Evolutionary conservation across 1,140 invertebrate genomes (phyloP).

Genomic region (Myzus persicae): DNA sequence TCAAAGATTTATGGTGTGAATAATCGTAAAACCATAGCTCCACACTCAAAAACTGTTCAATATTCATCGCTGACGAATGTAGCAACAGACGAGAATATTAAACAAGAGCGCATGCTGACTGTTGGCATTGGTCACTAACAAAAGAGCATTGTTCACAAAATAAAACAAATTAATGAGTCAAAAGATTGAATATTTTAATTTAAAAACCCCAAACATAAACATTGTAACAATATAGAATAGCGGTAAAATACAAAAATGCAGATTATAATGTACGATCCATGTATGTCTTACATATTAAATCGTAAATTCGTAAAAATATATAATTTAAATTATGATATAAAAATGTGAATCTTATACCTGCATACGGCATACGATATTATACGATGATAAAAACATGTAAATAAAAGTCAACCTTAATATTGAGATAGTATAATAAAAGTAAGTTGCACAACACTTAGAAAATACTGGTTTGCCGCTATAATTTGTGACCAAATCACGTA

Average conservation of each 20-base stretch:
- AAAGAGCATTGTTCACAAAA: slow-evolving; percentile 41
- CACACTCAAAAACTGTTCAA: background rate
- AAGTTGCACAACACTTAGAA: slow-evolving; percentile 33
- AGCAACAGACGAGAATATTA: slow-evolving; percentile 36
- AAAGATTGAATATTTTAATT: background rate
- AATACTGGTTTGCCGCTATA: slow-evolving; percentile 39
- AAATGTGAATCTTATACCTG: background rate
- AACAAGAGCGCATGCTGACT: background rate
- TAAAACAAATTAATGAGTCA: slow-evolving; percentile 5
- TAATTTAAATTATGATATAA: background rate
- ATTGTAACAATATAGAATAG: background rate
- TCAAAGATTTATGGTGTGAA: slow-evolving; percentile 42
- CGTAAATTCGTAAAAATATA: background rate
- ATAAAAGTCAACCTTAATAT: slow-evolving; percentile 25
- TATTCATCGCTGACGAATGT: slow-evolving; percentile 38
- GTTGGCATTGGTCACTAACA: slow-evolving; percentile 39
- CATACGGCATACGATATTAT: too few relatives aligned
- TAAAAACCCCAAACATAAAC: background rate
- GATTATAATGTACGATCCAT: background rate
- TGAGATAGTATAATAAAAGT: slow-evolving; percentile 37
- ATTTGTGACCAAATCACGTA: slow-evolving; percentile 49
- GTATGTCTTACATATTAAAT: slow-evolving; percentile 14
- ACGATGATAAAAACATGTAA: slow-evolving; percentile 13
- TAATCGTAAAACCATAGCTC: slow-evolving; percentile 21
- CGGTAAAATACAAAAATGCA: slow-evolving; percentile 27